Base-by-base conservation (phyloP, 2,888 invertebrate species). In the Tipula lateralis region DNA sequence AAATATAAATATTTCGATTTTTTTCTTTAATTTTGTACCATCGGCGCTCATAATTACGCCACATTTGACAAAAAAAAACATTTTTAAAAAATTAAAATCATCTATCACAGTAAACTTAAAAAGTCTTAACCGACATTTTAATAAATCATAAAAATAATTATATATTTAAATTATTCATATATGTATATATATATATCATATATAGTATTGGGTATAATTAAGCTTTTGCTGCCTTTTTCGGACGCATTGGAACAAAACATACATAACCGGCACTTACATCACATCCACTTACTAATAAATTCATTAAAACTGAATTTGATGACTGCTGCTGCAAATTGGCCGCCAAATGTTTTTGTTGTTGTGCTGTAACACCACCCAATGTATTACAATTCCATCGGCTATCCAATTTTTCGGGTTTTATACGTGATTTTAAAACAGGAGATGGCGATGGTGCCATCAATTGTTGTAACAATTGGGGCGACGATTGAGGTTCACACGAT, bases 281-380 rank as follows among this genome's bases (percentile, higher is more conserved):
- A 91, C 97, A 97, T 88, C 98, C 98, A 92, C 96, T 97, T 91
- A 98, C 95, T 92, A 98, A 93, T 87, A 98, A 94, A 92, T 98
- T 98, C 94, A 97, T 96, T 88, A 98, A 93, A 89, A 98, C 97
- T 84, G 90, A 90, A 82, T 90, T 89, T 16, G 90, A 89, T 82
- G 89, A 87, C 85, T 88, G 88, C 36, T 84, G 30, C 66, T 81
- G 83, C 87, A 83, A 16, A 24, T 24, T 29, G 86, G 87, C 84
- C 86, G 87, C 84, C 85, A 85, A 85, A 50, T 87, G 86, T 85
- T 85, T 83, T 50, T 84, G 84, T 13, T 36, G 34, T 16, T 50
- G 44, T 50, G 16, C 44, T 16, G 44, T 50, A 16, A 50, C 6
- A 4, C 44, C 44, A 19, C 88, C 87, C 12, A 89, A 88, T 19